phyloP scores from a whole-genome alignment of 2,888 invertebrate species.

The Trachelus tabidus region DNA sequence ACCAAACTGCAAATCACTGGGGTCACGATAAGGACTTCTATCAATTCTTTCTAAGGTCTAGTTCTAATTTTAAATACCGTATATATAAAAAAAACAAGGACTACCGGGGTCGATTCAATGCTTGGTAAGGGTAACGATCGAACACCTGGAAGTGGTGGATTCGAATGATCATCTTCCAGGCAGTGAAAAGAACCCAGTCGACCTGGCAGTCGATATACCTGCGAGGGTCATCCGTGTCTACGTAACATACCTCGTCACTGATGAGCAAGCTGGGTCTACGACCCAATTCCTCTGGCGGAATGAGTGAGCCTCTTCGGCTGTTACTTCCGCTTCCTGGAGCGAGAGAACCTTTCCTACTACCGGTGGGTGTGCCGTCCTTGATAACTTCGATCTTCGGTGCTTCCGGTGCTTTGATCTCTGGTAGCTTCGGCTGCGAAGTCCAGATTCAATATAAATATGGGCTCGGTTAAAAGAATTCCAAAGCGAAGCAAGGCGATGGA shows the following conservation, averaged over 20 bases:
- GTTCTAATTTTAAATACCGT: background rate
- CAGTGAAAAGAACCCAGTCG: background rate
- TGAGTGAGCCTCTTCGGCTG: conserved; percentile 85
- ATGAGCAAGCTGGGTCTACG: conserved; percentile 91
- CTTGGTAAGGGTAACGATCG: background rate
- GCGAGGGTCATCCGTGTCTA: conserved; percentile 1
- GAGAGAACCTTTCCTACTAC: conserved; percentile 80
- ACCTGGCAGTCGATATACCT: conserved; percentile 4
- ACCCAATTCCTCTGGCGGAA: conserved; percentile 88
- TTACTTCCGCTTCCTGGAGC: conserved; percentile 74
- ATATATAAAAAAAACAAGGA: background rate
- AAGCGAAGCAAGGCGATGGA: background rate
- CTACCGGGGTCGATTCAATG: background rate
- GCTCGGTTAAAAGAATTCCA: background rate
- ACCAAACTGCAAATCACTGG: background rate
- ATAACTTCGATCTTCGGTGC: conserved; percentile 90
- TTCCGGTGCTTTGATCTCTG: conserved; percentile 72
- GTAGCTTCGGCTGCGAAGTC: conserved; percentile 65
- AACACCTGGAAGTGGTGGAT: background rate
- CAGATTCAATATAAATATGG: conserved; percentile 3
- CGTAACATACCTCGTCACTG: conserved; percentile 88
- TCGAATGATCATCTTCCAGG: background rate
- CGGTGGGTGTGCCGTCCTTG: conserved; percentile 80
- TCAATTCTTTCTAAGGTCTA: background rate
- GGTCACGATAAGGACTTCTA: background rate